Conservation (phyloP, 2,113 vertebrate genomes). For the Esox niger region DNA sequence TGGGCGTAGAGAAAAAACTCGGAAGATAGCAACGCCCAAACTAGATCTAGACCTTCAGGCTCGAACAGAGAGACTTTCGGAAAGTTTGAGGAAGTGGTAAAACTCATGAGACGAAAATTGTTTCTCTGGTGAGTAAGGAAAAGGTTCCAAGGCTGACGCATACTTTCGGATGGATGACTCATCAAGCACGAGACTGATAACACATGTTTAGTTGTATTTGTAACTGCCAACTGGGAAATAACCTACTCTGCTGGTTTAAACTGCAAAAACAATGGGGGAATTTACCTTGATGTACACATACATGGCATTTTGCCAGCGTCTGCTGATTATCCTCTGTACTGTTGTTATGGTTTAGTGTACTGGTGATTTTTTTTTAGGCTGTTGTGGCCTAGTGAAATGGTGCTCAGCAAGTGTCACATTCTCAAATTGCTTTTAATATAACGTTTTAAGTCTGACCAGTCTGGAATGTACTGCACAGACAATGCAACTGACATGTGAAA, state of each 20-base stretch:
- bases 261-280: constrained; percentile 28
- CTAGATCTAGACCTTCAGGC: neutral
- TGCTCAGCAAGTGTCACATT: neutral
- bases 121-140: constrained; percentile 19
- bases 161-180: constrained; percentile 53
- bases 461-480: constrained; percentile 12
- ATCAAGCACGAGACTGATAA: constrained; percentile 21
- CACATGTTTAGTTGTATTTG: neutral
- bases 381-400: neutral
- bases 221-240: constrained; percentile 35
- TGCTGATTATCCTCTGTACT: too few relatives aligned
- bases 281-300: constrained; percentile 41
- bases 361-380: too few relatives aligned
- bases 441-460: neutral
- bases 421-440: neutral
- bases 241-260: constrained; percentile 15
- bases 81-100: constrained; percentile 11
- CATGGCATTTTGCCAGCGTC: constrained; percentile 36
- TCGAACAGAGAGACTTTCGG: neutral
- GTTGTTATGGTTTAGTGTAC: too few relatives aligned
- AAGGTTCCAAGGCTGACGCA: constrained; percentile 39
- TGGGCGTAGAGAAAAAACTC: neutral
- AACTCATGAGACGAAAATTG: neutral
- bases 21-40: neutral
- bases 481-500: neutral